Base-by-base conservation (phyloP, 2,113 vertebrate species). In the Gasterosteus aculeatus region DNA sequence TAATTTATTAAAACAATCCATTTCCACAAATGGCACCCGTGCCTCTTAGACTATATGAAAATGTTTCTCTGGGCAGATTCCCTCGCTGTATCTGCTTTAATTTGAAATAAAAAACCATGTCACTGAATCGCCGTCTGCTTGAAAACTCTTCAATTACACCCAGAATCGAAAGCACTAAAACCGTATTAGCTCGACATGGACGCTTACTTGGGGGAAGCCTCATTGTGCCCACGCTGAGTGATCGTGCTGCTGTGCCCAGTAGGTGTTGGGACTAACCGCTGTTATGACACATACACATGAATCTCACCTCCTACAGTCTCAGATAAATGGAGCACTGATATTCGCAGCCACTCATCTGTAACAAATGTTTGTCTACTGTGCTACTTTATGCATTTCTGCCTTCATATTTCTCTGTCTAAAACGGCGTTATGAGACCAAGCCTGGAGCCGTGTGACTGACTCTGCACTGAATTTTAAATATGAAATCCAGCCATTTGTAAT, bases 231-330 rank as follows among this genome's bases (percentile, higher is more conserved):
- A 88, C 90, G n/a, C 51, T 5, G 47, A 42, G 64, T 69, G 67
- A 86, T 61, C n/a, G 54, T 58, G 42, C 72, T 63, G 82, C 79
- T 81, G 61, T 75, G 76, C 81, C 81, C 71, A 62, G 91, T 89
- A 60, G 89, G 89, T 69, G 90, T 88, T 82, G 84, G 81, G 88
- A 91, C 84, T 69, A 77, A 89, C 88, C 71, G n/a, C 79, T 87
- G 84, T 49, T 79, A 86, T 90, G 82, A 90, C 84, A 92, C 87
- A 87, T 69, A 56, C 66, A 81, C 68, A 7, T 77, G 59, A 57
- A 80, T 81, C 73, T 59, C 75, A 77, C 79, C 70, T 78, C 85
- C 64, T 12, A 9, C 77, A 64, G 78, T 69, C 49, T 85, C 63
- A 62, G 49, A 81, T 80, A 82, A 84, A 89, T 57, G 72, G 78